Conservation (phyloP, 1,140 invertebrate species). For the Calliphora vicina region DNA sequence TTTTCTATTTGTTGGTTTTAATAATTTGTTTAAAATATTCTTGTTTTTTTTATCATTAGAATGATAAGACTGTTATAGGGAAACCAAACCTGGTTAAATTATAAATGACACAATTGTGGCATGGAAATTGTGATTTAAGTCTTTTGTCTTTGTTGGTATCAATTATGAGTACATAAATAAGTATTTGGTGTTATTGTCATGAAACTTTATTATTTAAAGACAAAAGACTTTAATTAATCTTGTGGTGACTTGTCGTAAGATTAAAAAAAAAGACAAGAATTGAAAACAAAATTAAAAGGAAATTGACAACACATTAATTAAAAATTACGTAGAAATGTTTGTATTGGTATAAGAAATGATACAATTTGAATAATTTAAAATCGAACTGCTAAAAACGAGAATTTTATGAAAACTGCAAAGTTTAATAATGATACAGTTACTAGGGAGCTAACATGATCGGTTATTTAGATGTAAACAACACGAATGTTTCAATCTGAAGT, state of each 20-base stretch:
- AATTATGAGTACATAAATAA: not conserved
- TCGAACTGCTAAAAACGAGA: too few species aligned
- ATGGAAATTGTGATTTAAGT: not conserved
- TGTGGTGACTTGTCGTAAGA: not conserved
- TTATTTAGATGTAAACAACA: too few species aligned
- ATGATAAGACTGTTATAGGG: not conserved
- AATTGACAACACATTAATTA: too few species aligned
- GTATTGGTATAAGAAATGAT: too few species aligned
- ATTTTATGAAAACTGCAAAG: too few species aligned
- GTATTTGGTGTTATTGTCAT: conserved; percentile 33
- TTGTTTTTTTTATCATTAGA: not conserved
- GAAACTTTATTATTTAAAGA: not conserved
- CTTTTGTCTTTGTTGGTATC: conserved; percentile 13
- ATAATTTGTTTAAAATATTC: not conserved
- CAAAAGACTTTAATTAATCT: not conserved
- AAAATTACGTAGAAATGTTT: too few species aligned
- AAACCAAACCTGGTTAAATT: not conserved
- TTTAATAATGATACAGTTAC: too few species aligned
- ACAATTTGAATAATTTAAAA: too few species aligned
- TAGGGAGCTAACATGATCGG: too few species aligned
- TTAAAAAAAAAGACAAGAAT: not conserved
- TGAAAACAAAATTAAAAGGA: not conserved
- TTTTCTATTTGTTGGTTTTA: too few species aligned
- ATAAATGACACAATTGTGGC: not conserved
- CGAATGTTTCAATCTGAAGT: too few species aligned